phyloP scores from a whole-genome alignment of 2,888 invertebrate species.

The Galeruca laticollis region DNA sequence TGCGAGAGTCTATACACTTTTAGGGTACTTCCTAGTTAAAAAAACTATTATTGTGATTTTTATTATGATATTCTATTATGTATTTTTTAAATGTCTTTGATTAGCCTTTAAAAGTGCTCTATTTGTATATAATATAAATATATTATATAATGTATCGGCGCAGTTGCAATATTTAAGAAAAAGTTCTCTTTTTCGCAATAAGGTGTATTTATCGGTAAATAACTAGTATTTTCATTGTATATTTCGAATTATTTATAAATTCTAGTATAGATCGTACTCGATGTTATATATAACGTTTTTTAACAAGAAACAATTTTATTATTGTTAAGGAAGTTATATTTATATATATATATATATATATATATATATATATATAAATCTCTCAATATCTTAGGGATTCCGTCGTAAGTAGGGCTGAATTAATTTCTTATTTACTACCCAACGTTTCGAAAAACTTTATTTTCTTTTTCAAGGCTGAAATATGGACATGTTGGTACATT shows the following conservation, averaged over 20 bases:
- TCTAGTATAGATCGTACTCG: not conserved
- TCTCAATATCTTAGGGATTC: too few species aligned
- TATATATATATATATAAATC: too few species aligned
- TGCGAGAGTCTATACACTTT: constrained; percentile 14
- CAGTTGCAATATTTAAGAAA: constrained; percentile 26
- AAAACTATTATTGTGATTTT: constrained; percentile 35
- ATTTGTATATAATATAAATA: constrained; percentile 21
- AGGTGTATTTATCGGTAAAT: constrained; percentile 26
- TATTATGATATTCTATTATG: constrained; percentile 27
- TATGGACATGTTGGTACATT: too few species aligned
- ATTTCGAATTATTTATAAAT: not conserved
- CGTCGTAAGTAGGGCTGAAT: too few species aligned
- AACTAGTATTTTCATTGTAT: not conserved
- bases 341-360: too few species aligned
- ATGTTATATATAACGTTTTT: constrained; percentile 1
- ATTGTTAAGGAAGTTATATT: not conserved
- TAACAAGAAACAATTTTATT: not conserved
- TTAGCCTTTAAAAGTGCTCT: constrained; percentile 28
- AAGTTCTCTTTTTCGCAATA: constrained; percentile 25
- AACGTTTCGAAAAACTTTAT: too few species aligned
- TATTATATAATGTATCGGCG: constrained; percentile 16
- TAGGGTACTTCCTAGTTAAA: constrained; percentile 27
- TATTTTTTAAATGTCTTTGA: constrained; percentile 29
- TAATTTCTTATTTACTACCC: too few species aligned
- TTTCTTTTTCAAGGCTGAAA: too few species aligned